These are phyloP conservation scores for Camptogramma bilineatum DNA, from an alignment of 2,888 invertebrate genomes.

Conservation along the genomic window DNA sequence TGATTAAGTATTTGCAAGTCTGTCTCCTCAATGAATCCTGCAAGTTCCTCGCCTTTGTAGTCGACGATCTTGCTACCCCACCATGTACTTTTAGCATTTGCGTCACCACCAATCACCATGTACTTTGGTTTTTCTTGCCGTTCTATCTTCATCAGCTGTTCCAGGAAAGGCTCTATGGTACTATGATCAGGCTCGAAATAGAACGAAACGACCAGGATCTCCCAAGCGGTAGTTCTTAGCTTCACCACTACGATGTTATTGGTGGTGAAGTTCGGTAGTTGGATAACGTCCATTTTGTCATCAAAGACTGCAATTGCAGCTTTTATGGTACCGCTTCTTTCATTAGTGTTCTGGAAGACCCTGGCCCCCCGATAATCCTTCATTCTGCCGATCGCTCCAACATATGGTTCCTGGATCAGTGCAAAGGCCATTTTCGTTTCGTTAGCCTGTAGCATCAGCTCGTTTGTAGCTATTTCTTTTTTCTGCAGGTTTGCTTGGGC, in stretches of 20 bases:
- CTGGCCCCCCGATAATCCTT: background rate
- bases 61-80: conserved; percentile 2
- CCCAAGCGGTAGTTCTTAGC: no score
- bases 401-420: conserved; percentile 18
- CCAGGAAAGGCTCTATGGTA: no score
- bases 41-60: conserved; percentile 28
- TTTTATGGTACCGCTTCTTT: background rate
- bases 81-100: no score
- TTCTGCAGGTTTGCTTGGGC: conserved; percentile 14
- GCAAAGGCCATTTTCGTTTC: conserved; percentile 11
- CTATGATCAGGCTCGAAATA: no score
- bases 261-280: no score
- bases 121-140: no score
- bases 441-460: background rate
- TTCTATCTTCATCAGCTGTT: no score
- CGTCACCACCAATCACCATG: conserved; percentile 10
- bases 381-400: conserved; percentile 6
- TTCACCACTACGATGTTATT: no score
- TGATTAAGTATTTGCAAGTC: conserved; percentile 43
- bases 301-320: conserved; percentile 1
- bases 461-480: conserved; percentile 3
- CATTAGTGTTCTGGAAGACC: conserved; percentile 6
- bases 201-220: background rate
- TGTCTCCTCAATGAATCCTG: conserved; percentile 27
- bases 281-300: no score